Conservation (phyloP, 2,888 invertebrate species). For the Meiosimyza platycephala region DNA sequence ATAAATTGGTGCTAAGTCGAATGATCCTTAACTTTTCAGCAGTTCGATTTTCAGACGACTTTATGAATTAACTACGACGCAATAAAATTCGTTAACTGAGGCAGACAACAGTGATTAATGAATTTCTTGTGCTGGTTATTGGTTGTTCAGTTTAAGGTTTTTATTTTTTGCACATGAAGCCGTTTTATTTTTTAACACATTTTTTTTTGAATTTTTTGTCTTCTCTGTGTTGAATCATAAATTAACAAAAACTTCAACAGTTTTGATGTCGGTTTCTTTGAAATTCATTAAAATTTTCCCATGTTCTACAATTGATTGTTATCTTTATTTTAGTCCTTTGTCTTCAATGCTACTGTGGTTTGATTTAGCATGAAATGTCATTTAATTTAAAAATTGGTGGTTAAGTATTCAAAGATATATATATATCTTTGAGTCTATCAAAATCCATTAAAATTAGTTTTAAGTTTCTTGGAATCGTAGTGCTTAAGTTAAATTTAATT, state of each 20-base stretch:
- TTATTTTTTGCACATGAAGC: background rate
- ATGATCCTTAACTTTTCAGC: background rate
- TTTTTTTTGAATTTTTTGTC: background rate
- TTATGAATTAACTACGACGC: slow-evolving; percentile 16
- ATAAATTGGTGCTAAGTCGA: slow-evolving; percentile 6
- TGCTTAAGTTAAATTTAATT: background rate
- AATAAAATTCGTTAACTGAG: slow-evolving; percentile 19
- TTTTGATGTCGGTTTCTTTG: slow-evolving; percentile 34
- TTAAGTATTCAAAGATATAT: background rate
- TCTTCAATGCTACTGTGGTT: background rate
- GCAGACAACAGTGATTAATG: slow-evolving; percentile 24
- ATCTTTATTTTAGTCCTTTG: slow-evolving; percentile 3
- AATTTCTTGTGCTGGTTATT: slow-evolving; percentile 11
- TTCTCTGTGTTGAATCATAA: slow-evolving; percentile 4
- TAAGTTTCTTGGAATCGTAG: background rate
- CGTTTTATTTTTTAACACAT: background rate
- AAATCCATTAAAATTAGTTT: background rate
- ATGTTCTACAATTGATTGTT: background rate
- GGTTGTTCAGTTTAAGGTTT: background rate
- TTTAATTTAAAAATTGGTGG: slow-evolving; percentile 9
- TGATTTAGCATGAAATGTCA: slow-evolving; percentile 3
- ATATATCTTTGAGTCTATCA: background rate
- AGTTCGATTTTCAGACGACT: background rate
- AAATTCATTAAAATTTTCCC: slow-evolving; percentile 33
- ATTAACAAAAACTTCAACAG: slow-evolving; percentile 6